Evolutionary conservation across 2,113 vertebrate genomes (phyloP).

Genomic region (Salvelinus fontinalis): DNA sequence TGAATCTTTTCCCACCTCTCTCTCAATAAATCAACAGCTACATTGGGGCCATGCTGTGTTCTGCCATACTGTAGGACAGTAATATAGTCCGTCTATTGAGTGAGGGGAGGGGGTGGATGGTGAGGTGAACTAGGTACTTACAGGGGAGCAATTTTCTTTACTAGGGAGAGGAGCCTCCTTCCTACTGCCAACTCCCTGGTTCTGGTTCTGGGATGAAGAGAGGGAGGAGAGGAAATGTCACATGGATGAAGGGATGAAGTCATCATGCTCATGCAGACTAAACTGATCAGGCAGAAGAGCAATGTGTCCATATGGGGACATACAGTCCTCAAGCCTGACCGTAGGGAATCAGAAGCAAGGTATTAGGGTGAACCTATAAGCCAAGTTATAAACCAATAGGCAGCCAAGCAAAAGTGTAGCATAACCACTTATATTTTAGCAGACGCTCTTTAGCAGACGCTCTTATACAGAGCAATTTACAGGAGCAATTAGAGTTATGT

Average conservation of each 20-base stretch:
- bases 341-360: too few species aligned
- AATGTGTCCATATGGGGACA: neutral
- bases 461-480: too few species aligned
- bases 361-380: too few species aligned
- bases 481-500: too few species aligned
- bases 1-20: neutral
- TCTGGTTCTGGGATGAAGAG: conserved; percentile 52
- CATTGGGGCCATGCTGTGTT: too few species aligned
- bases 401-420: neutral
- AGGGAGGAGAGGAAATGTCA: neutral
- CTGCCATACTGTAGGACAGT: too few species aligned
- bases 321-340: too few species aligned
- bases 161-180: conserved; percentile 48
- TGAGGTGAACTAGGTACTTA: conserved; percentile 49
- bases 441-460: too few species aligned
- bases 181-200: conserved; percentile 39
- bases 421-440: too few species aligned
- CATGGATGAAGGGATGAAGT: neutral
- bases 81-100: too few species aligned
- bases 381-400: neutral
- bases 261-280: neutral
- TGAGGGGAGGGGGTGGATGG: too few species aligned
- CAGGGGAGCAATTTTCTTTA: conserved; percentile 75
- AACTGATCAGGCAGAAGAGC: neutral
- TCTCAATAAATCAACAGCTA: too few species aligned